phyloP scores from a whole-genome alignment of 2,113 vertebrate genomes.

The Vulpes lagopus region DNA sequence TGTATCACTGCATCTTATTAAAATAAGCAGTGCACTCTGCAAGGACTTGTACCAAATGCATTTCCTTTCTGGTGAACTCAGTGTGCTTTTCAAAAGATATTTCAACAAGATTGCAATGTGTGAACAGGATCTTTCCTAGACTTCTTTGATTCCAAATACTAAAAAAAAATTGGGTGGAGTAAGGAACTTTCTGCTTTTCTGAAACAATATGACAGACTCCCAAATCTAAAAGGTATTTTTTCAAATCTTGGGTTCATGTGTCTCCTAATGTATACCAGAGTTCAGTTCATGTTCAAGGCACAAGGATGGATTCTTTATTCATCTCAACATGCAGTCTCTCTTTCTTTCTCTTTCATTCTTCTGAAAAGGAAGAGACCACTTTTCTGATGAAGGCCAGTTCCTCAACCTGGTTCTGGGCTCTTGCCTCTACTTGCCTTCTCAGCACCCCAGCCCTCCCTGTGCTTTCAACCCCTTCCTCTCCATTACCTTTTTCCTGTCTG shows the following conservation, averaged over 20 bases:
- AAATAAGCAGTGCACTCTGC: neutral
- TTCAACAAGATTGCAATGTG: neutral
- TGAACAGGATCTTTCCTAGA: neutral
- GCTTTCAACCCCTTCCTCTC: neutral
- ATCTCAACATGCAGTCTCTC: neutral
- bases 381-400: neutral
- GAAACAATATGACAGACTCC: neutral
- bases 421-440: neutral
- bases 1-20: conserved; percentile 35
- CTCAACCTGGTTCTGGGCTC: neutral
- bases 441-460: neutral
- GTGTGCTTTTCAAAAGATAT: neutral
- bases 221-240: neutral
- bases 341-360: neutral
- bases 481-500: neutral
- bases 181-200: conserved; percentile 21
- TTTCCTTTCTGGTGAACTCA: conserved; percentile 27
- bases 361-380: neutral
- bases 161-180: neutral
- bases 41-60: neutral
- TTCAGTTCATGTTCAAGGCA: conserved; percentile 17
- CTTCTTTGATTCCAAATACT: conserved; percentile 25
- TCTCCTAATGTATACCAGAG: neutral
- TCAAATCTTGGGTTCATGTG: neutral
- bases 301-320: neutral